phyloP scores from a whole-genome alignment of 2,113 vertebrate species.

The Piaya cayana region DNA sequence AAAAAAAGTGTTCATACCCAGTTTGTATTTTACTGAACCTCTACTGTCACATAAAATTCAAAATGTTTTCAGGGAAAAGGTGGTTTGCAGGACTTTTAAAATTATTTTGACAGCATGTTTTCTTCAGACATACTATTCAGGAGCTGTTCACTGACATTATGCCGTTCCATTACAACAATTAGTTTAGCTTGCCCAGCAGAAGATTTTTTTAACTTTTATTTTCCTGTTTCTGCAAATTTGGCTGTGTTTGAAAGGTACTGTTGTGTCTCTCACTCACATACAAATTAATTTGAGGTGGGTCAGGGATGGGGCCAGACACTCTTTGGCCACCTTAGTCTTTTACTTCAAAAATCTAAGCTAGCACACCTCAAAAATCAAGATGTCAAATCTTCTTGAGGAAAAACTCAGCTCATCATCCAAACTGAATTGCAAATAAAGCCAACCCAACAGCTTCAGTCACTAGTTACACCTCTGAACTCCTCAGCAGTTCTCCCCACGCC shows the following conservation, averaged over 20 bases:
- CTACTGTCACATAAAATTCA: not conserved
- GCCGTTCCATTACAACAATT: not conserved
- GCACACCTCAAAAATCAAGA: not conserved
- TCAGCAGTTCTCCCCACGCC: not conserved
- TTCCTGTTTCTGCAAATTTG: not conserved
- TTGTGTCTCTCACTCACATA: not conserved
- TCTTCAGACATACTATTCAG: not conserved
- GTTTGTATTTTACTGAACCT: not conserved
- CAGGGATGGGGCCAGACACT: fast-evolving
- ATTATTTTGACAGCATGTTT: not conserved
- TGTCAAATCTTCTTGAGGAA: not conserved
- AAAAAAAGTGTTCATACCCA: not conserved
- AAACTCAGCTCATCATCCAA: not conserved
- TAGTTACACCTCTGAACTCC: not conserved
- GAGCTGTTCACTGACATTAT: not conserved
- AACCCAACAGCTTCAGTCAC: not conserved
- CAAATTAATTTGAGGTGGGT: fast-evolving
- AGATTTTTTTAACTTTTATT: not conserved
- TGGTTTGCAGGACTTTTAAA: not conserved
- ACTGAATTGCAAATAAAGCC: not conserved
- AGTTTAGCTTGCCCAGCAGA: not conserved
- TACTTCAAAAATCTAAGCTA: not conserved
- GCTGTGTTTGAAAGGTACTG: not conserved
- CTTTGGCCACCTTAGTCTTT: not conserved
- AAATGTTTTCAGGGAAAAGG: not conserved